A percentile compares a stretch with the other conserved stretches of the same genome.
These are phyloP conservation scores for Cacatua alba DNA, from an alignment of 2,113 vertebrate species.

Conservation along the genomic window DNA sequence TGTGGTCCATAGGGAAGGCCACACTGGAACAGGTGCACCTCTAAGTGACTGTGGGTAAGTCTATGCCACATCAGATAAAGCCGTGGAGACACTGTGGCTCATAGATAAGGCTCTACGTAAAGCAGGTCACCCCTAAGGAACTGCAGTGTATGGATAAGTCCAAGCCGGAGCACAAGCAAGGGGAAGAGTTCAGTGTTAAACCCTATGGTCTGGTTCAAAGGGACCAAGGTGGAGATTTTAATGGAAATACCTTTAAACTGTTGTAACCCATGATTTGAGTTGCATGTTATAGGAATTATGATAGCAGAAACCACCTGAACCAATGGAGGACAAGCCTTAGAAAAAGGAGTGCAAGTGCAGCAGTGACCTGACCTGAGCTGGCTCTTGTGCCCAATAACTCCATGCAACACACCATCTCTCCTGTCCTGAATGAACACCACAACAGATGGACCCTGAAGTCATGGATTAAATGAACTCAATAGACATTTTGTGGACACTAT, in stretches of 20 bases:
- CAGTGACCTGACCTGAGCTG: background rate
- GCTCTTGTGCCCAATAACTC: background rate
- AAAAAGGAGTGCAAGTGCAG: background rate
- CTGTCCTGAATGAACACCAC: background rate
- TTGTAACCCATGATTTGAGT: background rate
- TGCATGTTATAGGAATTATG: background rate
- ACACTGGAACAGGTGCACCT: background rate
- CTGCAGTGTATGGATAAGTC: background rate
- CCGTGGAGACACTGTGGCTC: background rate
- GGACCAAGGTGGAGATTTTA: background rate
- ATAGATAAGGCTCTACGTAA: background rate
- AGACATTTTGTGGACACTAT: background rate
- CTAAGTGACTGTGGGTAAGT: background rate
- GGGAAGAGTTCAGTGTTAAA: background rate
- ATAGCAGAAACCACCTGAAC: background rate
- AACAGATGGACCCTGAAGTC: background rate
- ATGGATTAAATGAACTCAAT: background rate
- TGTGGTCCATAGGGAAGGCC: background rate
- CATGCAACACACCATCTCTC: background rate
- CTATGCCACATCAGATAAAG: background rate
- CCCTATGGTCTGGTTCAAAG: background rate
- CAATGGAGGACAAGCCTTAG: background rate
- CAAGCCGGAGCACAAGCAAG: background rate
- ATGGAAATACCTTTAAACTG: background rate
- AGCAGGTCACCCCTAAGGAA: background rate